A percentile compares a stretch with the other conserved stretches of the same genome.
Conservation (phyloP, 2,113 vertebrate species). For the Takifugu bimaculatus region DNA sequence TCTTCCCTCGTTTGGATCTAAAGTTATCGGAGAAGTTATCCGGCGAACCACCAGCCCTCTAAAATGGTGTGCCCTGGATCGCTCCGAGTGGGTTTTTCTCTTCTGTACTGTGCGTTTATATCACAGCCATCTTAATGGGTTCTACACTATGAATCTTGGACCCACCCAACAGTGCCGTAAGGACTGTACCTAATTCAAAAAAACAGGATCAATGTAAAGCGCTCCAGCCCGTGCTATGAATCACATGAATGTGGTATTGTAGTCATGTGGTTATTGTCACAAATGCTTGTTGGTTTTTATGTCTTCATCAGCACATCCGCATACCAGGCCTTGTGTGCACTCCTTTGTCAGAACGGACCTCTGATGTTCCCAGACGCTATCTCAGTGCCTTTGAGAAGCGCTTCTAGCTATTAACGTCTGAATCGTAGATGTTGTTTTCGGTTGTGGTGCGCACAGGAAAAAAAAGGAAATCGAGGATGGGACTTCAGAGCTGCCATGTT, state of each 20-base stretch:
- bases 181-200: no score
- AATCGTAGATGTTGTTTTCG: conserved; percentile 69
- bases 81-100: no score
- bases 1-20: no score
- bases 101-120: no score
- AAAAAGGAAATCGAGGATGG: conserved; percentile 45
- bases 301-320: conserved; percentile 21
- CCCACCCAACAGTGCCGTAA: no score
- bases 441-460: conserved; percentile 55
- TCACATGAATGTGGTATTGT: neutral
- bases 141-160: no score
- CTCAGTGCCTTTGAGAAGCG: conserved; percentile 53
- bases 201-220: no score
- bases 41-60: no score
- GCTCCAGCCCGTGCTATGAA: neutral
- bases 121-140: no score
- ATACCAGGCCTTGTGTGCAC: conserved; percentile 36
- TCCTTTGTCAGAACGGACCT: conserved; percentile 41
- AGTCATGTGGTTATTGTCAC: neutral
- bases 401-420: conserved; percentile 57
- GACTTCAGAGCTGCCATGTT: conserved; percentile 61
- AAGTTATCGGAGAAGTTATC: no score
- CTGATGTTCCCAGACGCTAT: conserved; percentile 61
- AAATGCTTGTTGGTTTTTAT: neutral
- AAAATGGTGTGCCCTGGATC: no score